These are phyloP conservation scores for Eulemur albifrons DNA, from an alignment of 2,797 vertebrate species.

Conservation along the genomic window DNA sequence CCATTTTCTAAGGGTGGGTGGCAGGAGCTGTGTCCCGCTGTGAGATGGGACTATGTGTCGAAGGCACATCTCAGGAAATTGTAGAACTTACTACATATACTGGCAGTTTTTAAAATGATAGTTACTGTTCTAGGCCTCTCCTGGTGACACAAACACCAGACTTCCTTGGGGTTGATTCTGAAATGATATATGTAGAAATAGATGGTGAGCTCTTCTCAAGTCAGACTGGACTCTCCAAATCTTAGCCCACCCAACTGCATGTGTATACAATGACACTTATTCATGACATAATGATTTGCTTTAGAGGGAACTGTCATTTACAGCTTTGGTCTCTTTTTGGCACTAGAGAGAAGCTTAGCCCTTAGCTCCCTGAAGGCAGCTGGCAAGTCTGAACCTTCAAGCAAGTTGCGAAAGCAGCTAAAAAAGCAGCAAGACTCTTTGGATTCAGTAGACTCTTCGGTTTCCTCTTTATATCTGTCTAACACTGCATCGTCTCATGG, in stretches of 20 bases:
- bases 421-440: slow-evolving; percentile 86
- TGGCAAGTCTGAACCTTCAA: slow-evolving; percentile 84
- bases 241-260: not conserved
- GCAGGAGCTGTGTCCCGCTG: not conserved
- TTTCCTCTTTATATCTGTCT: slow-evolving; percentile 87
- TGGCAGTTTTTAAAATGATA: not conserved
- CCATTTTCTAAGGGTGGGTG: not conserved
- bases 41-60: not conserved
- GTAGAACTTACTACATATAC: not conserved
- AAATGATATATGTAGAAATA: not conserved
- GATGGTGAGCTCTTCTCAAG: not conserved
- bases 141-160: not conserved
- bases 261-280: not conserved
- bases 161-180: not conserved
- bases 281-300: not conserved
- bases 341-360: slow-evolving; percentile 88
- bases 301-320: slow-evolving; percentile 20
- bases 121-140: not conserved
- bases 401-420: slow-evolving; percentile 83
- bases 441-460: slow-evolving; percentile 87
- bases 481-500: slow-evolving; percentile 90
- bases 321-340: slow-evolving; percentile 38
- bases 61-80: not conserved
- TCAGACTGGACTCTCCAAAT: not conserved
- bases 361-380: slow-evolving; percentile 84